Conservation (phyloP, 2,888 invertebrate species). For the Trissonchulus latispiculum region DNA sequence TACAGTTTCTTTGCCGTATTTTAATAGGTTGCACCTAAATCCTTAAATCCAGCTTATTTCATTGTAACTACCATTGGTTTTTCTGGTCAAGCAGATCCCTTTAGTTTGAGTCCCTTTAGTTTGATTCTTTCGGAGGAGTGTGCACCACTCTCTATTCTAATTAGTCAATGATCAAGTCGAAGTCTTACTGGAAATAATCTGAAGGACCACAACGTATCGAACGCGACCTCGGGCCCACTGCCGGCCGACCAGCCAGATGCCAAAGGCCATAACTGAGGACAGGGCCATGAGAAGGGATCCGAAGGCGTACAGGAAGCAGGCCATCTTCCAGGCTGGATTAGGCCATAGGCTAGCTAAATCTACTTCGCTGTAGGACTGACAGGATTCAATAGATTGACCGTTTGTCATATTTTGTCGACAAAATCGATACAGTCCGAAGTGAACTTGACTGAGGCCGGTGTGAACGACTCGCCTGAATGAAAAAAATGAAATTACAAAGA, state of each 20-base stretch:
- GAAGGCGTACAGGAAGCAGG: not conserved
- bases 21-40: no score
- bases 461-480: not conserved
- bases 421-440: not conserved
- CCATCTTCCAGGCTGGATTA: not conserved
- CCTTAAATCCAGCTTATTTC: no score
- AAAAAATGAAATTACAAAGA: no score
- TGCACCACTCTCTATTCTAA: not conserved
- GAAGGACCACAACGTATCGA: not conserved
- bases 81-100: not conserved
- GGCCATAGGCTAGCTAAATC: not conserved
- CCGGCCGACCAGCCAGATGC: not conserved
- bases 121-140: no score
- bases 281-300: not conserved
- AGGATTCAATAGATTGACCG: not conserved
- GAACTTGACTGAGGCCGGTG: not conserved
- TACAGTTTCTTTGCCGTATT: no score
- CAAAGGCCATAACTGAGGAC: not conserved
- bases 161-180: not conserved
- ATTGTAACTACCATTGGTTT: not conserved
- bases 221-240: not conserved
- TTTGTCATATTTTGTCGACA: not conserved
- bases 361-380: not conserved
- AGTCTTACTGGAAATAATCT: not conserved
- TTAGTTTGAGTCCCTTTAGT: no score